Evolutionary conservation across 2,113 vertebrate genomes (phyloP), one percentile per base, ranked within the genome.

Genomic region (Zosterops hypoxanthus): DNA sequence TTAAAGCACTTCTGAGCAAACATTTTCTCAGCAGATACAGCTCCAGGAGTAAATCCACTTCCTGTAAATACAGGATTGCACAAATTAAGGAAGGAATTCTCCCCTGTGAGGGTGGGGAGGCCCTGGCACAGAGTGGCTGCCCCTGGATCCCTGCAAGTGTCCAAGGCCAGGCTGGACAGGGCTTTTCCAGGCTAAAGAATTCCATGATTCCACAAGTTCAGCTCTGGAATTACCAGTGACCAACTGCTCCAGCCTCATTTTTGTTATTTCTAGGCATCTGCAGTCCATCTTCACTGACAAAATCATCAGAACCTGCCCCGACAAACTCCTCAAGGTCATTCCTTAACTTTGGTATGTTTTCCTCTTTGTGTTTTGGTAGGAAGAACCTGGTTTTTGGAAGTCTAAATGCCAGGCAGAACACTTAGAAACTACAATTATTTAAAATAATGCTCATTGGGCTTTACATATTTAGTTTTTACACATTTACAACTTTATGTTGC

Each of bases 331-430:
- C 57, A 0, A 97, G 96, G 44, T 95, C 97, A 63, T 92, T 98
- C 93, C 70, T 98, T 46, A 98, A 90, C 65, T 98, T 98, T 89
- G 98, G 98, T 98, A 98, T 36, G 98, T 86, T 65, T 79, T 90
- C 13, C 18, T 66, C 39, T 68, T 82, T 1, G 3, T 56, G 23
- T 57, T 91, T 76, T 26, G 22, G 34, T 29, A 28, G 28, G n/a
- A 79, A 76, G 31, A 56, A 20, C 14, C 22, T 24, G 41, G 1
- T 18, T 52, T 59, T 72, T 33, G 6, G 42, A 50, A 70, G 44
- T 19, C 29, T 39, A 41, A 77, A 61, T 28, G 29, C 22, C 18
- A 47, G 42, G 57, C 49, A 49, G 73, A 57, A 39, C 4, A 18
- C n/a, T 29, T 39, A 29, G 6, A 70, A 56, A 42, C 26, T 11